Percentiles rank a stretch among this genome's conserved stretches.
These are phyloP conservation scores for Isoperla grammatica DNA, from an alignment of 2,888 invertebrate genomes.

Conservation along the genomic window DNA sequence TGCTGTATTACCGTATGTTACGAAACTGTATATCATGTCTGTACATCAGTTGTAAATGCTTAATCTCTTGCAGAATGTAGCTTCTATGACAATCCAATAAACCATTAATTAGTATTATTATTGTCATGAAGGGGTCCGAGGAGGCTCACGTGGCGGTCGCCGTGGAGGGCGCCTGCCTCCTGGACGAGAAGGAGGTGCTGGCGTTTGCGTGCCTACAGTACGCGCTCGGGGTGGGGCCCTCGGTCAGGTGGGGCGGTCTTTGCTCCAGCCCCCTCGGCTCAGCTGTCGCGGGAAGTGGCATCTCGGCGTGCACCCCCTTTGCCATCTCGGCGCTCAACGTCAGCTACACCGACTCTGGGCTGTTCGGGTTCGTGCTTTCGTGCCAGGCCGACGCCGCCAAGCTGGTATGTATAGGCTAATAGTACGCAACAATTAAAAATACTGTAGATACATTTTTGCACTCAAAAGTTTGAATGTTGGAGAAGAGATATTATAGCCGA, in stretches of 20 bases:
- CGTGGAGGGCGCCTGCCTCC: conserved; percentile 59
- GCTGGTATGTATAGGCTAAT: conserved; percentile 3
- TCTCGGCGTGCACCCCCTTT: conserved; percentile 47
- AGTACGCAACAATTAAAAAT: too few species aligned
- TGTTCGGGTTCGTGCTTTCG: conserved; percentile 72
- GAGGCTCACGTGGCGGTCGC: conserved; percentile 72
- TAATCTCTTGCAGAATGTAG: too few species aligned
- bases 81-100: too few species aligned
- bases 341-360: conserved; percentile 80
- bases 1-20: too few species aligned
- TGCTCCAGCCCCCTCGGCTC: conserved; percentile 57
- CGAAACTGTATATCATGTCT: too few species aligned
- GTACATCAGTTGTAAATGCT: too few species aligned
- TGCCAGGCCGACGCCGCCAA: conserved; percentile 55
- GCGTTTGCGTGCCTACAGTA: conserved; percentile 66
- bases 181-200: conserved; percentile 62
- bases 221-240: conserved; percentile 65
- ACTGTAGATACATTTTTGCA: too few species aligned
- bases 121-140: conserved; percentile 32
- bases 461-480: too few species aligned
- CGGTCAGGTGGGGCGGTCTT: conserved; percentile 64
- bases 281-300: conserved; percentile 50
- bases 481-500: too few species aligned
- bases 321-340: conserved; percentile 69
- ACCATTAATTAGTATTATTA: too few species aligned